Percentiles rank a stretch among this genome's conserved stretches.
Evolutionary conservation across 1,140 invertebrate species (phyloP).

Genomic region (Chionoecetes opilio): DNA sequence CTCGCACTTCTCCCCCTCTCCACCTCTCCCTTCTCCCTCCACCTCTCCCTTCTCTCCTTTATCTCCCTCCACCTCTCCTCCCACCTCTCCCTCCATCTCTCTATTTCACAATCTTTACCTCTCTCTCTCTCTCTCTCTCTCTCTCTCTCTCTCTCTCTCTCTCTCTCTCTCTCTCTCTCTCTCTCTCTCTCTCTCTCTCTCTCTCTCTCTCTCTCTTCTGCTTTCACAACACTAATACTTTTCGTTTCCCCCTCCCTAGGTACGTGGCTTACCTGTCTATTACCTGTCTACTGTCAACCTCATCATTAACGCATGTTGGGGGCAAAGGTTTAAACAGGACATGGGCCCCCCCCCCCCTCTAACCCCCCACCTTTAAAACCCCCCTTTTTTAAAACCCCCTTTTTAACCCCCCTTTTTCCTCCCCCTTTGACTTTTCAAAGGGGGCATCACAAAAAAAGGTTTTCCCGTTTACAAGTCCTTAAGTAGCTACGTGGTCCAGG

Average conservation of each 20-base stretch:
- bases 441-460: no score
- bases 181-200: not conserved
- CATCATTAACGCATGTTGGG: no score
- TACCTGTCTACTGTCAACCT: not conserved
- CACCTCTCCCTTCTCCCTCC: not conserved
- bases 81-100: not conserved
- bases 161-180: conserved; percentile 3
- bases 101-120: no score
- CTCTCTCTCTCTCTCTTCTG: not conserved
- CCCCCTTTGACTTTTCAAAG: no score
- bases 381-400: no score
- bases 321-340: no score
- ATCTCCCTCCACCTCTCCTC: not conserved
- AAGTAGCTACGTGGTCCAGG: no score
- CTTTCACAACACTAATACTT: not conserved
- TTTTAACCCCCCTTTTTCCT: no score
- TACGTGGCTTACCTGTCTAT: not conserved
- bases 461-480: no score
- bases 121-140: not conserved
- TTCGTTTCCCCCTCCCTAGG: not conserved
- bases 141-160: not conserved
- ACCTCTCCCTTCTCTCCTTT: not conserved
- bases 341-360: no score
- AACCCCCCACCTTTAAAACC: no score
- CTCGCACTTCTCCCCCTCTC: no score